Percentiles rank a stretch among this genome's conserved stretches.
phyloP scores from a whole-genome alignment of 2,113 vertebrate genomes.

The Irena cyanogastra region DNA sequence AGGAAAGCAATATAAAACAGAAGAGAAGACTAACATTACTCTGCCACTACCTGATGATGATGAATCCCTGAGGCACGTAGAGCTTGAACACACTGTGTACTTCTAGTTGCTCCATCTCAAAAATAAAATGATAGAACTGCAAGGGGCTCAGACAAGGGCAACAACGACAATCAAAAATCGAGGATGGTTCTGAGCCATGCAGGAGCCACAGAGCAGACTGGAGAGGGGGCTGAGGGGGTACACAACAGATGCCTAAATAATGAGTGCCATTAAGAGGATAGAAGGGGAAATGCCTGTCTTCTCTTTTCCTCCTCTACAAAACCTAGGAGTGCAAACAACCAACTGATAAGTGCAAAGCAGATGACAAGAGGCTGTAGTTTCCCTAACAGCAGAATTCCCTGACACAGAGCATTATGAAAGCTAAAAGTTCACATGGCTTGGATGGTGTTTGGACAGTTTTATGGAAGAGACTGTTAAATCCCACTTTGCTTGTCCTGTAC shows the following conservation, averaged over 20 bases:
- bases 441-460: neutral
- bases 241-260: neutral
- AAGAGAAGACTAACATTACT: neutral
- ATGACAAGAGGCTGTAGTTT: neutral
- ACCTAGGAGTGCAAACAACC: neutral
- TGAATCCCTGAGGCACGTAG: slow-evolving; percentile 7
- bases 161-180: neutral
- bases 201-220: neutral
- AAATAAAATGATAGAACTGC: neutral
- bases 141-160: neutral
- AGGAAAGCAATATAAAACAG: slow-evolving; percentile 3
- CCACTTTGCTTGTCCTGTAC: neutral
- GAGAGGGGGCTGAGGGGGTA: neutral
- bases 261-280: neutral
- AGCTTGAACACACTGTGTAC: neutral
- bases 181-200: neutral
- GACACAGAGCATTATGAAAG: neutral
- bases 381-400: neutral
- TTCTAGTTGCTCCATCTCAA: neutral
- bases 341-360: neutral
- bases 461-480: neutral
- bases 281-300: neutral
- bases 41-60: neutral
- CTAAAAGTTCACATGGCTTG: neutral
- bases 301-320: neutral